A percentile compares a stretch with the other conserved stretches of the same genome.
phyloP scores from a whole-genome alignment of 2,888 invertebrate species.

The Epinotia nisella region DNA sequence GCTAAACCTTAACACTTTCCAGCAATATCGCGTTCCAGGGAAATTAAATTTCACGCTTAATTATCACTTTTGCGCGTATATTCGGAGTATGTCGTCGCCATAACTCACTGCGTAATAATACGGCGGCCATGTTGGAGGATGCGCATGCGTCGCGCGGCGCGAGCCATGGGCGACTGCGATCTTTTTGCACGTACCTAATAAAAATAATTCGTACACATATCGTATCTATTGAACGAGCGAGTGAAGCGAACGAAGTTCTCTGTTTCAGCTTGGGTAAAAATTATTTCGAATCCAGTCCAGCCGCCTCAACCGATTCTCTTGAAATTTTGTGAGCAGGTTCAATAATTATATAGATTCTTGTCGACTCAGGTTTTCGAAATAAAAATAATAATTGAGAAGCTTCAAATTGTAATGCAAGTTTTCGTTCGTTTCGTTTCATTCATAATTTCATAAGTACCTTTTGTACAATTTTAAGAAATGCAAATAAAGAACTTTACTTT shows the following conservation, averaged over 20 bases:
- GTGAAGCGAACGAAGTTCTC: too few species aligned
- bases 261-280: too few species aligned
- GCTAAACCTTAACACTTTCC: conserved; percentile 58
- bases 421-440: not conserved
- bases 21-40: conserved; percentile 61
- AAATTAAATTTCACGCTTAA: conserved; percentile 78
- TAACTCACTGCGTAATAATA: conserved; percentile 80
- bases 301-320: too few species aligned
- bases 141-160: conserved; percentile 61
- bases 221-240: too few species aligned
- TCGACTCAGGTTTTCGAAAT: too few species aligned
- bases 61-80: conserved; percentile 75
- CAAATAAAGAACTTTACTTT: not conserved
- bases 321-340: too few species aligned
- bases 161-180: conserved; percentile 49
- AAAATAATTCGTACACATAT: not conserved
- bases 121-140: conserved; percentile 68
- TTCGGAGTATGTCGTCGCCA: conserved; percentile 73
- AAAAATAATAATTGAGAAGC: too few species aligned
- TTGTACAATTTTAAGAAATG: not conserved
- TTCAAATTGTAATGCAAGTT: not conserved
- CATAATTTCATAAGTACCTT: not conserved
- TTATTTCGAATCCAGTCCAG: too few species aligned
- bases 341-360: too few species aligned
- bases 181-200: not conserved